phyloP scores from a whole-genome alignment of 2,113 vertebrate genomes.

The Tonatia bakeri region DNA sequence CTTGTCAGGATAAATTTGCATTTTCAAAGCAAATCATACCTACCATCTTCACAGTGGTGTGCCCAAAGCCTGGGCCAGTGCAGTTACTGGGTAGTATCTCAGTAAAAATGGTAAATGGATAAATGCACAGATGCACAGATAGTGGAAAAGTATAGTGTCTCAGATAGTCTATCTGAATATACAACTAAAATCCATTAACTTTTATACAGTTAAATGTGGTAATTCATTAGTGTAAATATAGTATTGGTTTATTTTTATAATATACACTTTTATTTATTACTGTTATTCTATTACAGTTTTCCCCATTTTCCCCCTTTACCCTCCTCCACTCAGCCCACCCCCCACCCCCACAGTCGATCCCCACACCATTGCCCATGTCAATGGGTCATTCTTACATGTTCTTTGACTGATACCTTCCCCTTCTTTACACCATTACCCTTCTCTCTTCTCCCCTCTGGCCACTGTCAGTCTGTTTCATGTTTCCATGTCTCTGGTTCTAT shows the following conservation, averaged over 20 bases:
- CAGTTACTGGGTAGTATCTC: neutral
- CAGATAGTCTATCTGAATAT: neutral
- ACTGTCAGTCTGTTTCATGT: no score
- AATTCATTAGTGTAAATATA: neutral
- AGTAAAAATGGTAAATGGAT: neutral
- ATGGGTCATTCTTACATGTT: no score
- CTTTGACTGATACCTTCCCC: no score
- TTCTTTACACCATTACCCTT: no score
- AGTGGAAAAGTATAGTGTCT: neutral
- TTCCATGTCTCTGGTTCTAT: no score
- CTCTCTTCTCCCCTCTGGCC: no score
- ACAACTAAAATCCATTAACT: neutral
- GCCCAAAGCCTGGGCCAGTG: neutral
- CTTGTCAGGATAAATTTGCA: neutral
- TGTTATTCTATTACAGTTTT: no score
- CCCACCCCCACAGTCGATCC: no score
- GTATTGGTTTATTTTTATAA: neutral
- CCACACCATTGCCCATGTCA: no score
- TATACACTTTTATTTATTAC: neutral
- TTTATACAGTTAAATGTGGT: neutral
- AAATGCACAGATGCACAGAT: neutral
- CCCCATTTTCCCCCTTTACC: no score
- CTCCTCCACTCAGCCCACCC: no score
- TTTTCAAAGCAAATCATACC: neutral
- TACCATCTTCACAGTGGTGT: neutral